Evolutionary conservation across 92 coral and sea anemone species (phyloP).

Genomic region (Chrysogorgia sp.): DNA sequence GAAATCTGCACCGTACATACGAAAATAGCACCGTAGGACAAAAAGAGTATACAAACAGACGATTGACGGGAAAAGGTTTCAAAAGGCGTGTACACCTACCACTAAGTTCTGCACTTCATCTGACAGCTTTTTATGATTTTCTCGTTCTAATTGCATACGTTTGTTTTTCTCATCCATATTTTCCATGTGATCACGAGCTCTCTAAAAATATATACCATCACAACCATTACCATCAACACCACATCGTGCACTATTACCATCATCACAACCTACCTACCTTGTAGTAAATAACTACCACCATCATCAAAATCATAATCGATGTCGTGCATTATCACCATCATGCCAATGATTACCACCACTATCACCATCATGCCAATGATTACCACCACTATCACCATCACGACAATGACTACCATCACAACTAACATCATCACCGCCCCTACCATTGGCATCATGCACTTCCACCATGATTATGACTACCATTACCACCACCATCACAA

Average conservation of each 20-base stretch:
- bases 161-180: slow-evolving; percentile 97
- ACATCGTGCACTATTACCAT: background rate
- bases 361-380: too few species aligned
- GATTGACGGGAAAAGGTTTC: background rate
- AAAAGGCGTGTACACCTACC: slow-evolving; percentile 58
- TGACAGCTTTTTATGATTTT: slow-evolving; percentile 74
- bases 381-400: too few species aligned
- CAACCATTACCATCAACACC: background rate
- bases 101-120: slow-evolving; percentile 77
- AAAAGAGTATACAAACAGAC: background rate
- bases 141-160: slow-evolving; percentile 94
- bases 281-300: too few species aligned
- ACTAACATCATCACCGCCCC: too few species aligned
- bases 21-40: background rate
- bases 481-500: too few species aligned
- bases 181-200: slow-evolving; percentile 96
- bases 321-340: too few species aligned
- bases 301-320: too few species aligned
- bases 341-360: too few species aligned
- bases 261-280: too few species aligned
- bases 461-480: too few species aligned
- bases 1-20: background rate
- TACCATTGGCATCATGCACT: too few species aligned
- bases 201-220: slow-evolving; percentile 46
- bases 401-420: too few species aligned